Conservation (phyloP, 2,797 vertebrate species). For the Columba guinea region DNA sequence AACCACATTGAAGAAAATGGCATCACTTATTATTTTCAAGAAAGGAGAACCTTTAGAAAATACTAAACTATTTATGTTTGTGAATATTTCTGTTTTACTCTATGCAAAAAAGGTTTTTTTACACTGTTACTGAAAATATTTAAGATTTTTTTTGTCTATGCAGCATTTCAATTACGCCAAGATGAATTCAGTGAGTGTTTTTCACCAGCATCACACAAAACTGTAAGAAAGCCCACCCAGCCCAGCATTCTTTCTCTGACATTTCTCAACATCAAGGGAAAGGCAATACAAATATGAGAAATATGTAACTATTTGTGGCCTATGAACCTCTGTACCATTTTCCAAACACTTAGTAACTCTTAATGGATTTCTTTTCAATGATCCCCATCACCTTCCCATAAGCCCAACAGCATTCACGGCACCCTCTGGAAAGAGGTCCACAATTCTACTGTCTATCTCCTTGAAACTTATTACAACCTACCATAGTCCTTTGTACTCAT, state of each 20-base stretch:
- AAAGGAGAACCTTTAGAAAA: neutral
- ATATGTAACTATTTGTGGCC: accelerated
- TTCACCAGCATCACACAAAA: neutral
- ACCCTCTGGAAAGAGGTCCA: neutral
- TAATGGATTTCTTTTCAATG: neutral
- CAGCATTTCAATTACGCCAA: neutral
- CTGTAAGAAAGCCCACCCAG: neutral
- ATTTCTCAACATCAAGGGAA: neutral
- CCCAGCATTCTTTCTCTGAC: neutral
- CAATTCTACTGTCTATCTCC: neutral
- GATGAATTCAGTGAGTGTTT: neutral
- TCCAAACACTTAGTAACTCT: neutral
- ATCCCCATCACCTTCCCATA: neutral
- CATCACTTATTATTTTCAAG: neutral
- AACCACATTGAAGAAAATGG: neutral
- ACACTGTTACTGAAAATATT: neutral
- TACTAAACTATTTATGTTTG: neutral
- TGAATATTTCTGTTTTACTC: neutral
- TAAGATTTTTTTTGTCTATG: neutral
- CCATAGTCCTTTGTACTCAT: neutral
- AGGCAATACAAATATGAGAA: neutral
- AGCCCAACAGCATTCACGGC: neutral
- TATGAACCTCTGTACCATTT: neutral
- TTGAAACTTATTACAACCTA: neutral
- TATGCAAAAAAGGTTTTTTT: neutral